These are phyloP conservation scores for Mormyrus lacerda DNA, from an alignment of 2,113 vertebrate species.

Conservation along the genomic window DNA sequence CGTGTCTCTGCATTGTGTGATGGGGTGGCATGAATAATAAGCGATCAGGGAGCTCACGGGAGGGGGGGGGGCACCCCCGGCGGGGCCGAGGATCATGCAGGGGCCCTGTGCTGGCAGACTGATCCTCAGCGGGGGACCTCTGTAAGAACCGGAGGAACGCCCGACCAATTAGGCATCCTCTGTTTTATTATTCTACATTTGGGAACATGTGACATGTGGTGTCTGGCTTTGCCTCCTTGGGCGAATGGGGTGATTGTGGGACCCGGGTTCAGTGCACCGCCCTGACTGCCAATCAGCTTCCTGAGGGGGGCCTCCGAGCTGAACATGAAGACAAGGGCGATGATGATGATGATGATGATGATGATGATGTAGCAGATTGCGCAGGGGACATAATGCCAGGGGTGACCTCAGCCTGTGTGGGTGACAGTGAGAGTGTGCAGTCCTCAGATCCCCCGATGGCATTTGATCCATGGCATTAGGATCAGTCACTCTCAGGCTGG, in stretches of 20 bases:
- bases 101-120: slow-evolving; percentile 41
- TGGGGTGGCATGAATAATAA: not conserved
- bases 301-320: not conserved
- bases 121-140: slow-evolving; percentile 16
- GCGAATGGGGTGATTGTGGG: slow-evolving; percentile 5
- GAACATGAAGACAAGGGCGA: not conserved
- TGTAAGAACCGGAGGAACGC: slow-evolving; percentile 33
- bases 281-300: not conserved
- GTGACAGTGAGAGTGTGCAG: not conserved
- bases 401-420: not conserved
- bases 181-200: slow-evolving; percentile 37
- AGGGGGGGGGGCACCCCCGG: slow-evolving; percentile 27
- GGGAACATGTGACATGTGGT: slow-evolving; percentile 16
- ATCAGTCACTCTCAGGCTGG: not conserved
- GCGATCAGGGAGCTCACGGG: not conserved
- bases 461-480: not conserved
- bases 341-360: not conserved
- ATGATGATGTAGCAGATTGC: not conserved
- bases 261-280: not conserved
- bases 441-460: not conserved
- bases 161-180: slow-evolving; percentile 46
- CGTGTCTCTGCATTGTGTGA: not conserved
- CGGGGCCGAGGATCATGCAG: slow-evolving; percentile 15
- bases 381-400: not conserved
- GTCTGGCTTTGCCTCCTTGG: slow-evolving; percentile 36